Percentiles rank a stretch among this genome's conserved stretches.
These are phyloP conservation scores for Macroteleia sp. DNA, from an alignment of 2,888 invertebrate genomes.

Conservation along the genomic window DNA sequence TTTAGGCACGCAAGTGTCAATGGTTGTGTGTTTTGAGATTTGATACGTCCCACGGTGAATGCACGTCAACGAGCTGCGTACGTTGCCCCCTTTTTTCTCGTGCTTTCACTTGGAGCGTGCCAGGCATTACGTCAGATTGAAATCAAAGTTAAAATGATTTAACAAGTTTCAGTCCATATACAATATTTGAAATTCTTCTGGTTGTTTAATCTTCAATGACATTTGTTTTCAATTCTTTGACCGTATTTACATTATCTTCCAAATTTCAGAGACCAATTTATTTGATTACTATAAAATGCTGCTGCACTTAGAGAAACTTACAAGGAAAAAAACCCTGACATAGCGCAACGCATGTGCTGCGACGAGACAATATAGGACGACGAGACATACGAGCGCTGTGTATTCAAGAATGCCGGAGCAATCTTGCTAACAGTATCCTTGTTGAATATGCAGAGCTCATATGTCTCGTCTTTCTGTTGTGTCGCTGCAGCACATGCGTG, in stretches of 20 bases:
- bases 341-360: too few species aligned
- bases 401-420: too few species aligned
- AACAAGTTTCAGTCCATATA: slow-evolving; percentile 42
- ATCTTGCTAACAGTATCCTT: too few species aligned
- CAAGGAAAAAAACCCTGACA: too few species aligned
- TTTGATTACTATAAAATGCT: too few species aligned
- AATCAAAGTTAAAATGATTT: slow-evolving; percentile 59
- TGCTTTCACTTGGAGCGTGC: slow-evolving; percentile 54
- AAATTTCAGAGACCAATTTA: too few species aligned
- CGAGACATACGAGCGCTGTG: too few species aligned
- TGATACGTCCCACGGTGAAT: slow-evolving; percentile 64
- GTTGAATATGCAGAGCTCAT: too few species aligned
- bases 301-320: too few species aligned
- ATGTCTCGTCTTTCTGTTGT: too few species aligned
- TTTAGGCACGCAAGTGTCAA: slow-evolving; percentile 69
- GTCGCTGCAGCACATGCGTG: too few species aligned
- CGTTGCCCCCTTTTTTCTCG: slow-evolving; percentile 38
- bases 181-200: slow-evolving; percentile 35
- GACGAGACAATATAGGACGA: too few species aligned
- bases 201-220: not conserved
- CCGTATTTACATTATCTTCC: not conserved
- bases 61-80: slow-evolving; percentile 55
- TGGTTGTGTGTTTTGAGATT: slow-evolving; percentile 66
- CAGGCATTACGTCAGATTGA: slow-evolving; percentile 55
- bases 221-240: not conserved